phyloP scores from a whole-genome alignment of 64 coral and sea anemone species.

The Porites australiensis region DNA sequence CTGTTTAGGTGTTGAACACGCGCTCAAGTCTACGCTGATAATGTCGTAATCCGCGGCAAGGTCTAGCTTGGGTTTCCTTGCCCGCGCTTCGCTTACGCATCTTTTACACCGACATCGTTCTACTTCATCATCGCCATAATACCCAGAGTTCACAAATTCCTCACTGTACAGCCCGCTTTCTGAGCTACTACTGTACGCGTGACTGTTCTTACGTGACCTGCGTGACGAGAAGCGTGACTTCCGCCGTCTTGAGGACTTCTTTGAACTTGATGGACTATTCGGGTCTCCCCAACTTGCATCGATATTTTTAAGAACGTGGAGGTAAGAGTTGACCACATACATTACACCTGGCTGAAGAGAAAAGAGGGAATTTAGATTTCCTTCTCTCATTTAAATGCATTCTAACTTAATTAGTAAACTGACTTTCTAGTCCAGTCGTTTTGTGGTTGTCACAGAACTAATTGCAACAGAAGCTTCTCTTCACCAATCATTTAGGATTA shows the following conservation, averaged over 20 bases:
- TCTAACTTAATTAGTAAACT: too few relatives aligned
- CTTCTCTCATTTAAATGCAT: not conserved
- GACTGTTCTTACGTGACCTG: constrained; percentile 24
- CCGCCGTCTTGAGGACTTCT: not conserved
- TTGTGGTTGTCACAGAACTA: too few relatives aligned
- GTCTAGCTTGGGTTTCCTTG: constrained; percentile 30
- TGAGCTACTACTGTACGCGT: constrained; percentile 43
- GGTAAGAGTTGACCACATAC: constrained; percentile 88
- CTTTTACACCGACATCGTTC: constrained; percentile 61
- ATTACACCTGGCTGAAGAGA: constrained; percentile 47
- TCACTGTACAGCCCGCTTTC: constrained; percentile 85
- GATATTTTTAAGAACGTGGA: constrained; percentile 84
- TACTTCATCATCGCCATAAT: constrained; percentile 95
- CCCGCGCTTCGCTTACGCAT: constrained; percentile 28
- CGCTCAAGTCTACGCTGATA: constrained; percentile 75
- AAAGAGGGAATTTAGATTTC: not conserved
- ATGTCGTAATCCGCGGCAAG: constrained; percentile 79
- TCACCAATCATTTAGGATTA: too few relatives aligned
- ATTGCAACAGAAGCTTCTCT: too few relatives aligned
- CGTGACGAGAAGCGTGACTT: not conserved
- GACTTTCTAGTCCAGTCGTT: too few relatives aligned
- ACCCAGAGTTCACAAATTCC: constrained; percentile 84
- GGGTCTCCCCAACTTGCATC: constrained; percentile 88
- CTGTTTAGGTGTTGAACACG: constrained; percentile 1
- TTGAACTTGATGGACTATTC: not conserved